Conservation (phyloP, 2,113 vertebrate genomes). For the Pollachius pollachius region DNA sequence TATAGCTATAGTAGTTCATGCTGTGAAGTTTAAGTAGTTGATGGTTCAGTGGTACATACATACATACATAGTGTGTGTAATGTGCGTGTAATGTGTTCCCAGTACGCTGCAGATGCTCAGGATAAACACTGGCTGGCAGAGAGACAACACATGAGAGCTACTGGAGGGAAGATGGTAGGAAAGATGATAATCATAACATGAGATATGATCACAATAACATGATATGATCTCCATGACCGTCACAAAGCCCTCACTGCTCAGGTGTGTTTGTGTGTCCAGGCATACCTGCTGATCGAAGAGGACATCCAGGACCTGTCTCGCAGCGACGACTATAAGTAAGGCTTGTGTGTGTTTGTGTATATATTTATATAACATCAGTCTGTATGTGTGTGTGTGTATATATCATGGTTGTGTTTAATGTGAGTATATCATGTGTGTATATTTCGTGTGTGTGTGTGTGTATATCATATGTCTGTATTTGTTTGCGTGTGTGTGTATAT, state of each 20-base stretch:
- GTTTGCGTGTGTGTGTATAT: no score
- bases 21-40: no score
- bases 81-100: conserved; percentile 26
- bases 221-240: not conserved
- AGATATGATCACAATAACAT: not conserved
- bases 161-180: conserved; percentile 98
- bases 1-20: not conserved
- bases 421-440: no score
- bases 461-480: no score
- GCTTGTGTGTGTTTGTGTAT: no score
- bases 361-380: not conserved
- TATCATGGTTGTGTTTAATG: no score
- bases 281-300: conserved; percentile 92
- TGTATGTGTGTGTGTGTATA: not conserved
- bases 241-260: not conserved
- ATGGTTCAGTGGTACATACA: no score
- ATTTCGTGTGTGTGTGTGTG: no score
- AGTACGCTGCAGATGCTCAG: conserved; percentile 95
- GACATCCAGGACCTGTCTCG: conserved; percentile 88
- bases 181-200: not conserved
- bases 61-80: no score
- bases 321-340: conserved; percentile 92
- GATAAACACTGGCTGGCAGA: conserved; percentile 98
- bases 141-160: conserved; percentile 95
- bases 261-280: conserved; percentile 63